A percentile compares a stretch with the other conserved stretches of the same genome.
phyloP scores from a whole-genome alignment of 2,113 vertebrate genomes.

The Hipposideros armiger region DNA sequence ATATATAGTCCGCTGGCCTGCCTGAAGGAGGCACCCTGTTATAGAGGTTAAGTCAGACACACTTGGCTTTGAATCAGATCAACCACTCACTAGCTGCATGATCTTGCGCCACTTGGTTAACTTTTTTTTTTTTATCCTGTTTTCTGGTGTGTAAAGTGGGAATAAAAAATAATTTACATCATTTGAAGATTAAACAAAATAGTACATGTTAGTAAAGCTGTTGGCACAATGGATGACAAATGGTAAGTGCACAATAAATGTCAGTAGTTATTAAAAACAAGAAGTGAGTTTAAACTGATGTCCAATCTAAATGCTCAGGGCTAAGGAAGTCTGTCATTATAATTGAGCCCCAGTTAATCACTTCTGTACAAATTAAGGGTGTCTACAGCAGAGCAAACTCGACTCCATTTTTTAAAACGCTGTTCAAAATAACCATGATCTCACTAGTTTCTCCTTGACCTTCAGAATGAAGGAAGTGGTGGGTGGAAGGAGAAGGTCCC shows the following conservation, averaged over 20 bases:
- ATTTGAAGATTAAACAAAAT: background rate
- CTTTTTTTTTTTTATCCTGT: background rate
- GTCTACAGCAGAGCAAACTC: background rate
- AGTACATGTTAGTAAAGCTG: background rate
- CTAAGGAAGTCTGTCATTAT: background rate
- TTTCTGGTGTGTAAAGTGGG: slow-evolving; percentile 39
- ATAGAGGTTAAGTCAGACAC: background rate
- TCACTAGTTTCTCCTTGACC: background rate
- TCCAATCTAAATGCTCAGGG: background rate
- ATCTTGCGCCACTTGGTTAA: background rate
- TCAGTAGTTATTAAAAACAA: slow-evolving; percentile 5
- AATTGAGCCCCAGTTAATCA: background rate
- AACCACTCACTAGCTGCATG: background rate
- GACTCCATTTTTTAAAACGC: background rate
- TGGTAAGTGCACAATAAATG: background rate
- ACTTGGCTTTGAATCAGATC: background rate
- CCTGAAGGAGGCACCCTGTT: background rate
- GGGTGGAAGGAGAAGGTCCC: background rate
- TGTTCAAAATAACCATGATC: background rate
- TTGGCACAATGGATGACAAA: background rate
- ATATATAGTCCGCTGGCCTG: background rate
- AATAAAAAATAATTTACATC: slow-evolving; percentile 15
- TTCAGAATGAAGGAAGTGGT: slow-evolving; percentile 35
- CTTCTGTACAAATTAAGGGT: background rate
- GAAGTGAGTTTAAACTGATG: background rate